Evolutionary conservation across 2,888 invertebrate species (phyloP), one percentile per base, ranked within the genome.

Genomic region (Eupithecia vulgata): DNA sequence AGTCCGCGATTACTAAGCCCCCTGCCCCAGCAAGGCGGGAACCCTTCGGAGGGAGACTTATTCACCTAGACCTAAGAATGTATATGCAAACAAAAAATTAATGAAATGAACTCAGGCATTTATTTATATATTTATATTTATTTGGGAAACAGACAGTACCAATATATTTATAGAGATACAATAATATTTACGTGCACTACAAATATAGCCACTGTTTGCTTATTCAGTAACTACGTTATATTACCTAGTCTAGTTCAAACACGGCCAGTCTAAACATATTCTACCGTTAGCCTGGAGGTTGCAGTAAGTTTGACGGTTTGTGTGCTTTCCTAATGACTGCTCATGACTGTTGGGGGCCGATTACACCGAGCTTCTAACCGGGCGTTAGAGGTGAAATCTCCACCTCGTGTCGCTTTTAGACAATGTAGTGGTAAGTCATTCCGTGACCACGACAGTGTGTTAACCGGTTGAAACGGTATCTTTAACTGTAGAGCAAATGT

Each of bases 301-400:
- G 71, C 52, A 69, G 45, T 48, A 42, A 79, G 78, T 79, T 79
- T 74, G 77, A 76, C 74, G 70, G 77, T 68, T 70, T 72, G 70
- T 78, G 76, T 77, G 73, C 76, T 71, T 45, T 69, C 71, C 71
- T 78, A 78, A 78, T 78, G 76, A 79, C 76, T 80, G 79, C 75
- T 74, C 75, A 79, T 79, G 79, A 76, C 77, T 79, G 48, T 73
- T 52, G 64, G 71, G 76, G 70, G 68, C 52, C 40, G 40, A 57
- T 61, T 76, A 6, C 71, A 76, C 69, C 57, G 5, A 64, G 8
- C 1, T 34, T 45, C 40, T 74, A 71, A 76, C 61, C 34, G 34
- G 17, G 17, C 8, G 30, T 61, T 61, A 61, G 61, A 52, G 12
- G 21, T 25, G 12, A 25, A 52, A 52, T 10, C 10, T 57, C 48